Conservation (phyloP, 2,113 vertebrate genomes). For the Oreochromis niloticus region DNA sequence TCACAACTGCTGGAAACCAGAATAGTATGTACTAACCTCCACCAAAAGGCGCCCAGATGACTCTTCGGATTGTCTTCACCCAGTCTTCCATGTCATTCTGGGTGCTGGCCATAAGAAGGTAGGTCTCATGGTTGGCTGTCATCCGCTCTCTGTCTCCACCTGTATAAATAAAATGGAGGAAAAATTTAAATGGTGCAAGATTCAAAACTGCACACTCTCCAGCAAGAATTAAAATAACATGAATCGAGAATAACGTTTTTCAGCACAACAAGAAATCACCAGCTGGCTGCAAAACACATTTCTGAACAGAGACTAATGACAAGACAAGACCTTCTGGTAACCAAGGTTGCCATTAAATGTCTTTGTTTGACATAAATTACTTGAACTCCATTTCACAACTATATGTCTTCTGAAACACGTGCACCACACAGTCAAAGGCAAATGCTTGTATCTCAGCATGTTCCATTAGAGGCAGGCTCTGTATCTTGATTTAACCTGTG, state of each 20-base stretch:
- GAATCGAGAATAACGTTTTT: neutral
- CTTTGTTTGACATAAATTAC: neutral
- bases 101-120: constrained; percentile 98
- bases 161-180: constrained; percentile 53
- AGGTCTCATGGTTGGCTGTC: constrained; percentile 98
- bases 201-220: neutral
- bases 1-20: neutral
- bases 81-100: constrained; percentile 99
- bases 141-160: constrained; percentile 95
- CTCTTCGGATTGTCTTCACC: constrained; percentile 95
- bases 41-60: constrained; percentile 98
- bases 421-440: neutral
- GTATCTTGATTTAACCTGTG: neutral
- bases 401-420: neutral
- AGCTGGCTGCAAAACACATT: neutral
- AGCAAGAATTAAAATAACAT: neutral
- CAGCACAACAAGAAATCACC: neutral
- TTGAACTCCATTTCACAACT: neutral
- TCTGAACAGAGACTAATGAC: neutral
- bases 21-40: constrained; percentile 82
- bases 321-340: neutral
- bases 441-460: neutral
- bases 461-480: neutral
- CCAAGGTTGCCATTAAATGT: neutral
- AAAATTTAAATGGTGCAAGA: neutral